Percentiles rank a stretch among this genome's conserved stretches.
phyloP scores from a whole-genome alignment of 2,888 invertebrate genomes.

The Salticus scenicus region DNA sequence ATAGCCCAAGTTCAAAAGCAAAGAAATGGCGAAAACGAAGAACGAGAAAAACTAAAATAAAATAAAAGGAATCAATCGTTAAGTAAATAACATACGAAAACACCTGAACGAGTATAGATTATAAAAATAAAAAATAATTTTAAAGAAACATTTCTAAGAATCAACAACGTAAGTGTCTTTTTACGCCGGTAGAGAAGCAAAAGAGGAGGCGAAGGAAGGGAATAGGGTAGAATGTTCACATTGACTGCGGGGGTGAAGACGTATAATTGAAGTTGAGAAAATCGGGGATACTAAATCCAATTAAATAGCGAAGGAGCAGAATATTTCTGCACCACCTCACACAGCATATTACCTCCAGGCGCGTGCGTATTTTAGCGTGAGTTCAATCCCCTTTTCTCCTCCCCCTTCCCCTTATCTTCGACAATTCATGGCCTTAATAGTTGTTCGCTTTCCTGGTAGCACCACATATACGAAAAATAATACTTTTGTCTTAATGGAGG shows the following conservation, averaged over 20 bases:
- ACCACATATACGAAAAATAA: constrained; percentile 66
- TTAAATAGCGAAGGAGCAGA: constrained; percentile 66
- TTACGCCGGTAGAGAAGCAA: constrained; percentile 35
- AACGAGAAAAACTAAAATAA: not conserved
- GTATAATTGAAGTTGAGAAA: constrained; percentile 69
- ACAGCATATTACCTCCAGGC: constrained; percentile 59
- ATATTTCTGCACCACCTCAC: constrained; percentile 45
- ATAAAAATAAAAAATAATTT: not conserved
- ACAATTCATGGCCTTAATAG: constrained; percentile 64
- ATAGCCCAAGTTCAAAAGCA: too few species aligned
- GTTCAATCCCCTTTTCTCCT: not conserved
- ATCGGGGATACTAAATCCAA: constrained; percentile 69
- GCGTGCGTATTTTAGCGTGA: constrained; percentile 51
- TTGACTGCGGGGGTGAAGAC: constrained; percentile 29
- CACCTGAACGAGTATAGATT: constrained; percentile 11
- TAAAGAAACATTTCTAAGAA: constrained; percentile 12
- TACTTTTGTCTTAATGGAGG: constrained; percentile 70
- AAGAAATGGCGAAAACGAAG: too few species aligned
- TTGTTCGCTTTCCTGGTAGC: constrained; percentile 40
- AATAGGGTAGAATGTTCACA: not conserved
- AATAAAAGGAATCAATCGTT: not conserved
- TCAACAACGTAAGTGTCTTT: constrained; percentile 42
- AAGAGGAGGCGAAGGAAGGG: not conserved
- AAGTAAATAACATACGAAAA: constrained; percentile 8
- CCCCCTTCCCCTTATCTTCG: constrained; percentile 50